Percentiles rank a stretch among this genome's conserved stretches.
phyloP scores from a whole-genome alignment of 2,797 vertebrate species.

The Poecilia gillii region DNA sequence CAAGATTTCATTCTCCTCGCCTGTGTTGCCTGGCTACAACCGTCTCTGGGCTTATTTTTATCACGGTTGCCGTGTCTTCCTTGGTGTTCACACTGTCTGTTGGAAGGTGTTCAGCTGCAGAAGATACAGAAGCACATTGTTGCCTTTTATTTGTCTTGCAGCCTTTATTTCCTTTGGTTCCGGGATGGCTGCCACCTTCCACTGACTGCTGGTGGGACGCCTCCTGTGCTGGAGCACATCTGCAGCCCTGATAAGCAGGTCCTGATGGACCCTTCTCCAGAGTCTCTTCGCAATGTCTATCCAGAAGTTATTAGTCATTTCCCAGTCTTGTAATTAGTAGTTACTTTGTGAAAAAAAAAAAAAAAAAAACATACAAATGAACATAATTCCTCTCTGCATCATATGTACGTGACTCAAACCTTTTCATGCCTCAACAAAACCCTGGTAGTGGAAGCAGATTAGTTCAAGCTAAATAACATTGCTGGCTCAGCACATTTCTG shows the following conservation, averaged over 20 bases:
- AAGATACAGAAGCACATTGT: constrained; percentile 35
- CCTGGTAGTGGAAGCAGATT: too few species aligned
- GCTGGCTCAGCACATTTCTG: too few species aligned
- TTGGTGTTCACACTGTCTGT: constrained; percentile 10
- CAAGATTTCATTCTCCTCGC: constrained; percentile 20
- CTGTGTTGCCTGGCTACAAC: constrained; percentile 55
- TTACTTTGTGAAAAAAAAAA: too few species aligned
- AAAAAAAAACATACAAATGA: too few species aligned
- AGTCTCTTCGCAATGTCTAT: not conserved
- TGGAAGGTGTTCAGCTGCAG: constrained; percentile 12
- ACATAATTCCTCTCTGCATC: too few species aligned
- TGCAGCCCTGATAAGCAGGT: constrained; percentile 39
- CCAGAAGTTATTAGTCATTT: too few species aligned
- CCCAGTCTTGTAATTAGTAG: too few species aligned
- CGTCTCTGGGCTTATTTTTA: constrained; percentile 36
- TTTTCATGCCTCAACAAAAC: too few species aligned
- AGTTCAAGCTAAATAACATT: too few species aligned
- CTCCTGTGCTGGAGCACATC: constrained; percentile 44
- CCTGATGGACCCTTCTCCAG: constrained; percentile 42
- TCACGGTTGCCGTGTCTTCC: constrained; percentile 34
- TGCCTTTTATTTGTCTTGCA: constrained; percentile 9
- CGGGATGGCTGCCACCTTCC: constrained; percentile 27
- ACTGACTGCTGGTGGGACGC: constrained; percentile 31
- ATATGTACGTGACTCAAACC: too few species aligned
- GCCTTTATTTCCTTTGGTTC: constrained; percentile 12